These are phyloP conservation scores for Mesembrinibis cayennensis DNA, from an alignment of 2,113 vertebrate species.

Conservation along the genomic window DNA sequence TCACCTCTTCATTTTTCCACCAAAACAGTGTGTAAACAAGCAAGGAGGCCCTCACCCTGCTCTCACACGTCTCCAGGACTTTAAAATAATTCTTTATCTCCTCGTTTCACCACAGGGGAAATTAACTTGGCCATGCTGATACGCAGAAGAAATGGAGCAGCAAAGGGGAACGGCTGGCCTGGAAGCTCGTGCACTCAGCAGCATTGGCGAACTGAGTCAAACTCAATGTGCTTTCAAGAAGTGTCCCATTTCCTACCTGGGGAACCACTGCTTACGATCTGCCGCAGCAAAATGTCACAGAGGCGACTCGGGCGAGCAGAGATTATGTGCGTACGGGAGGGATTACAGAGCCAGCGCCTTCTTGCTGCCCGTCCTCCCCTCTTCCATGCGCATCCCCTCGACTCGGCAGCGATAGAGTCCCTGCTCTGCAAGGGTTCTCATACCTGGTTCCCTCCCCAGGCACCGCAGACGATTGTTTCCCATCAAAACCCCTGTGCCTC, in stretches of 20 bases:
- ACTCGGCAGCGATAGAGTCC: fast-evolving
- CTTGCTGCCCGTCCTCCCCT: background rate
- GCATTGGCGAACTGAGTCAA: background rate
- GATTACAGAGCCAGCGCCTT: background rate
- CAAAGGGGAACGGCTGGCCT: background rate
- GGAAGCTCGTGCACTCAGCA: background rate
- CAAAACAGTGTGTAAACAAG: background rate
- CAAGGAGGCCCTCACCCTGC: fast-evolving
- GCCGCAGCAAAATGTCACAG: background rate
- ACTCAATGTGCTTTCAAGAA: background rate
- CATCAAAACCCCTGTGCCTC: background rate
- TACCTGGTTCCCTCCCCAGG: too few relatives aligned
- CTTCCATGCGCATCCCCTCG: background rate
- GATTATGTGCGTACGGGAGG: background rate
- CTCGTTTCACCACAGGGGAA: background rate
- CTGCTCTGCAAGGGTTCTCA: background rate
- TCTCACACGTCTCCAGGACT: background rate
- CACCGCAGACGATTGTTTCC: fast-evolving
- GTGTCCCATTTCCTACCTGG: fast-evolving
- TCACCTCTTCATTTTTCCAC: background rate
- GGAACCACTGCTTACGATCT: background rate
- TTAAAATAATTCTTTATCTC: background rate
- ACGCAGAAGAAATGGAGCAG: background rate
- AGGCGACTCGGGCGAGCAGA: background rate
- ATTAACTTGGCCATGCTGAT: background rate